Evolutionary conservation across 2,888 invertebrate genomes (phyloP).

Genomic region (Microchrysa polita): DNA sequence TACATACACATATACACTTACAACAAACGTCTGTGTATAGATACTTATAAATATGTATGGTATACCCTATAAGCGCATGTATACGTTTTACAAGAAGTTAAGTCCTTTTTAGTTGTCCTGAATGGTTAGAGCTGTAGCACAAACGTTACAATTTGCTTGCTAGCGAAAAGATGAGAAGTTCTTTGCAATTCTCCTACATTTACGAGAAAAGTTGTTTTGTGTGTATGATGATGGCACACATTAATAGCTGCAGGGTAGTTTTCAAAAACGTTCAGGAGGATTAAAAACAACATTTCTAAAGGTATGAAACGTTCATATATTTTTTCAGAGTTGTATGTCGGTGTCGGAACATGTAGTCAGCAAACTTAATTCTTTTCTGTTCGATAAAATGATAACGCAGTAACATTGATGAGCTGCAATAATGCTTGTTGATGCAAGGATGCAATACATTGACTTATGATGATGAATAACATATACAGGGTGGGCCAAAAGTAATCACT

Average conservation of each 20-base stretch:
- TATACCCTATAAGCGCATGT: conserved; percentile 17
- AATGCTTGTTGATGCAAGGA: no score
- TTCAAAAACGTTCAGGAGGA: conserved; percentile 1
- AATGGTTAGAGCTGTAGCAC: conserved; percentile 9
- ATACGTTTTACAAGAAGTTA: neutral
- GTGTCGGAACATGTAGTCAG: no score
- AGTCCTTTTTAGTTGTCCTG: conserved; percentile 18
- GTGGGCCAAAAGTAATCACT: no score
- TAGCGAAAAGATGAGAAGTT: neutral
- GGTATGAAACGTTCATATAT: neutral
- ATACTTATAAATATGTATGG: no score
- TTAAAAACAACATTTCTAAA: neutral
- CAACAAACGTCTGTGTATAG: neutral
- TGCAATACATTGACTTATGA: no score
- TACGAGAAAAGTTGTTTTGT: conserved; percentile 30
- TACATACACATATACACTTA: conserved; percentile 16
- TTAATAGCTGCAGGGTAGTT: conserved; percentile 31
- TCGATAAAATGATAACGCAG: no score
- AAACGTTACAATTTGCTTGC: conserved; percentile 24
- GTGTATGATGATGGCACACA: conserved; percentile 15
- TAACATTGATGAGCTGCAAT: no score
- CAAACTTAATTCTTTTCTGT: no score
- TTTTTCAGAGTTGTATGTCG: no score
- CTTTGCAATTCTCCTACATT: conserved; percentile 13
- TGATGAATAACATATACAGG: no score